phyloP scores from a whole-genome alignment of 2,113 vertebrate species.

The Struthidea cinerea region DNA sequence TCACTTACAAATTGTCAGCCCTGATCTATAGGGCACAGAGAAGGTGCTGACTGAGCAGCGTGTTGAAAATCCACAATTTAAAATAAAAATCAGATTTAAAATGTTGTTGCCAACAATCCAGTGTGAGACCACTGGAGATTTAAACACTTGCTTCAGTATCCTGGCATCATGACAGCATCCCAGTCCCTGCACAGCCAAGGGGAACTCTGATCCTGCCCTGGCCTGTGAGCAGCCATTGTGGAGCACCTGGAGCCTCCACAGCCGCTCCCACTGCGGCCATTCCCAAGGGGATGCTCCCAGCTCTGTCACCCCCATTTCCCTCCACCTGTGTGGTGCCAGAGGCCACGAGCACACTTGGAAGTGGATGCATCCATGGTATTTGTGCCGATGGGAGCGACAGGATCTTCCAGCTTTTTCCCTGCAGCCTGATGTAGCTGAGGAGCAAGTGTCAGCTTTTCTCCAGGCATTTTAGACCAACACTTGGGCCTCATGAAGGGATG shows the following conservation, averaged over 20 bases:
- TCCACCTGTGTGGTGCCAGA: neutral
- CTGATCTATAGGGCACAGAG: constrained; percentile 59
- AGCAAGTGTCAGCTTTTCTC: neutral
- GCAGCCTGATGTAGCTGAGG: neutral
- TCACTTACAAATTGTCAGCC: constrained; percentile 74
- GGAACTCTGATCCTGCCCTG: neutral
- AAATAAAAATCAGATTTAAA: constrained; percentile 59
- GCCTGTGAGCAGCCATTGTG: neutral
- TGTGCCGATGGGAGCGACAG: neutral
- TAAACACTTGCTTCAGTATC: neutral
- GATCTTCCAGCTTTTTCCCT: neutral
- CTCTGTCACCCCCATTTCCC: neutral
- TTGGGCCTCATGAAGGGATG: neutral
- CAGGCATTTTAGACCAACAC: neutral
- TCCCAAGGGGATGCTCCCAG: neutral
- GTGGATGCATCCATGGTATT: neutral
- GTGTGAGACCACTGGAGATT: neutral
- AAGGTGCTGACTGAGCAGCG: constrained; percentile 64
- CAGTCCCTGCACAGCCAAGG: neutral
- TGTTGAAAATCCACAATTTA: constrained; percentile 46
- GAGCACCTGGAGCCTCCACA: neutral
- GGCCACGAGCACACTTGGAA: rapidly evolving
- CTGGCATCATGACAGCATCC: neutral
- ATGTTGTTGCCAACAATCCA: neutral
- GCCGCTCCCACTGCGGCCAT: rapidly evolving